Evolutionary conservation across 2,113 vertebrate genomes (phyloP).

Genomic region (Dunckerocampus dactyliophorus): DNA sequence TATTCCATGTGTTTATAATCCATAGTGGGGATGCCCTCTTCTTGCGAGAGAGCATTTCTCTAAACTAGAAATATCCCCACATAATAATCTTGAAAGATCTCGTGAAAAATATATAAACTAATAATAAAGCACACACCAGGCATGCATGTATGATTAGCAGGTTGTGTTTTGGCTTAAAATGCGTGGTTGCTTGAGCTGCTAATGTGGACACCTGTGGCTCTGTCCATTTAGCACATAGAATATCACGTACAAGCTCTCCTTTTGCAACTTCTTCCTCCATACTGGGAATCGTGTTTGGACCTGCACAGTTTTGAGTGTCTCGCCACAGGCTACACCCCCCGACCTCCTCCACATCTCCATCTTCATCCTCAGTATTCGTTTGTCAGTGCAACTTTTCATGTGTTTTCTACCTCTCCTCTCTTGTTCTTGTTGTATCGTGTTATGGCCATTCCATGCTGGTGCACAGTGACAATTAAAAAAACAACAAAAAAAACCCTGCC

Average conservation of each 20-base stretch:
- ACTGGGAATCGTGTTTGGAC: constrained; percentile 57
- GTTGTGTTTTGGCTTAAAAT: no score
- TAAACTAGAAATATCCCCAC: no score
- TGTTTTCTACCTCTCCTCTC: constrained; percentile 1
- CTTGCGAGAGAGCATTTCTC: no score
- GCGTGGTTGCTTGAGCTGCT: not conserved
- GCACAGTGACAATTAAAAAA: constrained; percentile 37
- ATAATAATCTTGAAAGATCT: no score
- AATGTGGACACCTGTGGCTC: not conserved
- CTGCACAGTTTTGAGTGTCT: constrained; percentile 58
- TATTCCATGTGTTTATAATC: no score
- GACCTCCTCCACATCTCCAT: not conserved
- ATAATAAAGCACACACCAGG: no score
- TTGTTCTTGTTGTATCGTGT: constrained; percentile 17
- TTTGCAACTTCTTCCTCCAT: constrained; percentile 48
- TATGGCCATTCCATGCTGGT: constrained; percentile 23
- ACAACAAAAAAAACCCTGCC: not conserved
- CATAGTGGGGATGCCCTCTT: no score
- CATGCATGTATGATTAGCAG: no score
- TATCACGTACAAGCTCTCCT: constrained; percentile 25
- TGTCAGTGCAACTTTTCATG: constrained; percentile 27
- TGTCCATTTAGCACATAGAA: constrained; percentile 1
- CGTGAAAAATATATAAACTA: no score
- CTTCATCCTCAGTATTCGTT: constrained; percentile 38
- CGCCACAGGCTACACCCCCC: constrained; percentile 36